Conservation (phyloP, 2,888 invertebrate genomes). For the Rapana venosa region DNA sequence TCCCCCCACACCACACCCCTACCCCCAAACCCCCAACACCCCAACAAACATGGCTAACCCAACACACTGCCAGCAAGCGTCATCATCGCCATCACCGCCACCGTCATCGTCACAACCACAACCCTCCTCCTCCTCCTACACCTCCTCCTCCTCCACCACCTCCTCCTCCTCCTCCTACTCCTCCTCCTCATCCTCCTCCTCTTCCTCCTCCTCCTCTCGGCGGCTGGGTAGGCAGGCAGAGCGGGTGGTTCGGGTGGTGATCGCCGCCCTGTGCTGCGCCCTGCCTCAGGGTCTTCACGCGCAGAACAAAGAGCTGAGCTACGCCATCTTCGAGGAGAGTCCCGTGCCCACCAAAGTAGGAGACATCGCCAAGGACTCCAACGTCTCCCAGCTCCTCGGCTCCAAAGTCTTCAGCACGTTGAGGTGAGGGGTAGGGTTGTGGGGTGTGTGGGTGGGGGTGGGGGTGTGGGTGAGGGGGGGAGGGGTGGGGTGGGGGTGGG, state of each 20-base stretch:
- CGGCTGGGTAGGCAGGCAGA: too few relatives aligned
- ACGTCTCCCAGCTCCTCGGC: conserved; percentile 35
- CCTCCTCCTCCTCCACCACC: neutral
- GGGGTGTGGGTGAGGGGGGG: too few relatives aligned
- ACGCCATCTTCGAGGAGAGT: conserved; percentile 39
- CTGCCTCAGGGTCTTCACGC: neutral
- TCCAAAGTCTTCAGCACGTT: conserved; percentile 32
- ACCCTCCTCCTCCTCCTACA: neutral
- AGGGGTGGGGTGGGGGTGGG: too few relatives aligned
- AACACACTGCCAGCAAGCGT: neutral
- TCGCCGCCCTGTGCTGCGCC: neutral
- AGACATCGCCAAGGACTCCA: conserved; percentile 38
- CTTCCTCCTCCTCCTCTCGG: neutral
- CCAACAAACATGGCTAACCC: neutral
- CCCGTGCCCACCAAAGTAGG: conserved; percentile 32
- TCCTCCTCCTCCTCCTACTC: neutral
- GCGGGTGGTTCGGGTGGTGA: neutral
- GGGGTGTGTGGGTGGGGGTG: too few relatives aligned
- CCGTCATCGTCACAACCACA: neutral
- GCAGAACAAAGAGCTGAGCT: conserved; percentile 44
- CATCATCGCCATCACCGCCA: neutral
- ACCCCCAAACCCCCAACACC: neutral
- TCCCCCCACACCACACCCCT: neutral
- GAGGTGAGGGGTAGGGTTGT: neutral
- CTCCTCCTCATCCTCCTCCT: neutral